Evolutionary conservation across 2,113 vertebrate species (phyloP).

Genomic region (Machaerirhynchus nigripectus): DNA sequence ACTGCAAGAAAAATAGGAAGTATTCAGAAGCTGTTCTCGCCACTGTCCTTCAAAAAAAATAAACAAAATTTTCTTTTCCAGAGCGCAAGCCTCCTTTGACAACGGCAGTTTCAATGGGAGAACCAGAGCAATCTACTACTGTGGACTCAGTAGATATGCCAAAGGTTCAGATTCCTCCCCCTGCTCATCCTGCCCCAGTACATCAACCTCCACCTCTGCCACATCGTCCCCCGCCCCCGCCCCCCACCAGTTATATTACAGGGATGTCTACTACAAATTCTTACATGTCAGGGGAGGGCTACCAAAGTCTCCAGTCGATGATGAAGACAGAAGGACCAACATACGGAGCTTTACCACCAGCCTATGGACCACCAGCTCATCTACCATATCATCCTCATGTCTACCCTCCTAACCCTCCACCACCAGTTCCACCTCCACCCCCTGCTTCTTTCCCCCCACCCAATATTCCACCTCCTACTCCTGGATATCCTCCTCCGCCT

Average conservation of each 20-base stretch:
- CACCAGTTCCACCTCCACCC: slow-evolving; percentile 72
- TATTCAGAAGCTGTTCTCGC: neutral
- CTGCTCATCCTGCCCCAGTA: slow-evolving; percentile 84
- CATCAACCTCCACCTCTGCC: slow-evolving; percentile 90
- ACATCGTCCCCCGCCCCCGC: slow-evolving; percentile 86
- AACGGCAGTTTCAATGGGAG: slow-evolving; percentile 75
- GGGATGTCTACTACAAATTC: slow-evolving; percentile 94
- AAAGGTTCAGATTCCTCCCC: slow-evolving; percentile 87
- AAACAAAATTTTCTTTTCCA: slow-evolving; percentile 35
- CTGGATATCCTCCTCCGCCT: slow-evolving; percentile 85
- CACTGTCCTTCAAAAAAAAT: neutral
- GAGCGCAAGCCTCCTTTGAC: slow-evolving; percentile 85
- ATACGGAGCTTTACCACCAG: slow-evolving; percentile 85
- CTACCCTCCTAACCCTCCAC: slow-evolving; percentile 77
- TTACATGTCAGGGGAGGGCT: slow-evolving; percentile 96
- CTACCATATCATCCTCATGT: slow-evolving; percentile 89
- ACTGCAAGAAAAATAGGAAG: neutral
- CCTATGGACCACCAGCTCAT: slow-evolving; percentile 82
- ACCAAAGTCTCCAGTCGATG: slow-evolving; percentile 93
- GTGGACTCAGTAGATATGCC: slow-evolving; percentile 78
- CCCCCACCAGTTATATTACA: slow-evolving; percentile 89
- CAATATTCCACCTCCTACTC: slow-evolving; percentile 82
- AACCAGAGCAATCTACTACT: slow-evolving; percentile 74
- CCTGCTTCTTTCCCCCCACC: slow-evolving; percentile 79
- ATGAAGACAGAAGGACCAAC: slow-evolving; percentile 95